These are phyloP conservation scores for Riparia riparia DNA, from an alignment of 2,113 vertebrate species.

Conservation along the genomic window DNA sequence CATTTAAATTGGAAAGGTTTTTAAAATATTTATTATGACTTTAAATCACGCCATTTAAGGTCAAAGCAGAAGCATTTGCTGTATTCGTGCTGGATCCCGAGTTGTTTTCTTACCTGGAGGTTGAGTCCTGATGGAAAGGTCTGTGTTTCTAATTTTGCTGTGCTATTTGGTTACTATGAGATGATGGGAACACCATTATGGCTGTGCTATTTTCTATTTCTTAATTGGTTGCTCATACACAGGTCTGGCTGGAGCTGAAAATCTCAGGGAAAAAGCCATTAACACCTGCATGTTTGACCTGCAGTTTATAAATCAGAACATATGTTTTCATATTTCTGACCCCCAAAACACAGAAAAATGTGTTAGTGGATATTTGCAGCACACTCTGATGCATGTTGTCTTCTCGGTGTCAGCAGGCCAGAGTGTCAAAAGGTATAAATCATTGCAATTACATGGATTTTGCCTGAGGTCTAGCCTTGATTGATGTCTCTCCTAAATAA, in stretches of 20 bases:
- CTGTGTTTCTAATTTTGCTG: slow-evolving; percentile 68
- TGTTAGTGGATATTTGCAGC: slow-evolving; percentile 50
- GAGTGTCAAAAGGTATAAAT: slow-evolving; percentile 61
- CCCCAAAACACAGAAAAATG: not conserved
- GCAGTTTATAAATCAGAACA: slow-evolving; percentile 74
- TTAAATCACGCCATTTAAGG: slow-evolving; percentile 54
- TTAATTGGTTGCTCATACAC: slow-evolving; percentile 55
- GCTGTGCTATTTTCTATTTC: slow-evolving; percentile 49
- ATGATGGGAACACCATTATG: slow-evolving; percentile 69
- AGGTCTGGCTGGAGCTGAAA: slow-evolving; percentile 56
- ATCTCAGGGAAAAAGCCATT: slow-evolving; percentile 63
- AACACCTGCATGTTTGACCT: slow-evolving; percentile 66
- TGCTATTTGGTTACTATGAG: slow-evolving; percentile 48
- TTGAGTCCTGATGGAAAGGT: slow-evolving; percentile 55
- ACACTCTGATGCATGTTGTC: slow-evolving; percentile 14
- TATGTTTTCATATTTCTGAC: slow-evolving; percentile 68
- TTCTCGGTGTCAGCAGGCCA: slow-evolving; percentile 38
- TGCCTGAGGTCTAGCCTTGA: slow-evolving; percentile 22
- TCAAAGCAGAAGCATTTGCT: slow-evolving; percentile 62
- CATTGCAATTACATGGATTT: slow-evolving; percentile 43
- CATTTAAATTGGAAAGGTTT: slow-evolving; percentile 36
- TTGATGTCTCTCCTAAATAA: slow-evolving; percentile 39
- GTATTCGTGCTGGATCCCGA: not conserved
- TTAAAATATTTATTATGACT: slow-evolving; percentile 64
- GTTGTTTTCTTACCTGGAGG: slow-evolving; percentile 67